phyloP scores from a whole-genome alignment of 2,888 invertebrate species.

The Zonitis immaculata region DNA sequence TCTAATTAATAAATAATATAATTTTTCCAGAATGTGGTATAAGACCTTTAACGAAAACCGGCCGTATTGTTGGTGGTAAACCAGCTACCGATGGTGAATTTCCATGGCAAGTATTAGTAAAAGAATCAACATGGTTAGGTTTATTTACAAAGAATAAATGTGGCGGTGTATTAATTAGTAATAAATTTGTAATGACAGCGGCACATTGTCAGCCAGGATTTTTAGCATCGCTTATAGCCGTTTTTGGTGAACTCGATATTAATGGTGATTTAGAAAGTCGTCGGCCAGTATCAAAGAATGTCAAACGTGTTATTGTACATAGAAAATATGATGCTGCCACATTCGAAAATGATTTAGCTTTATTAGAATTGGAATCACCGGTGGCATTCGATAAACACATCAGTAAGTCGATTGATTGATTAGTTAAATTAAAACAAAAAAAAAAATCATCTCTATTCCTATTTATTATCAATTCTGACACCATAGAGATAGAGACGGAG shows the following conservation, averaged over 20 bases:
- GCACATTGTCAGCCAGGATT: conserved; percentile 95
- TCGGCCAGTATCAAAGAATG: conserved; percentile 75
- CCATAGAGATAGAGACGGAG: too few relatives aligned
- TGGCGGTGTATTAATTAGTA: conserved; percentile 88
- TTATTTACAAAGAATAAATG: conserved; percentile 94
- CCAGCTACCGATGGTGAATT: conserved; percentile 81
- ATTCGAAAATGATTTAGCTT: conserved; percentile 86
- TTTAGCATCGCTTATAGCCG: conserved; percentile 82
- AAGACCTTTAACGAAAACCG: conserved; percentile 71
- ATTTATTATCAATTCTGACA: background rate
- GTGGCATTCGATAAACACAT: conserved; percentile 82
- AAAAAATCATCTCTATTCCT: too few relatives aligned
- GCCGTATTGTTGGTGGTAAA: conserved; percentile 86
- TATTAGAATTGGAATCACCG: conserved; percentile 78
- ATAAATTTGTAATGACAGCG: conserved; percentile 82
- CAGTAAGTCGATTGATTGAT: conserved; percentile 50
- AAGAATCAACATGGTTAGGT: conserved; percentile 90
- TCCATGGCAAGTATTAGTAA: conserved; percentile 90
- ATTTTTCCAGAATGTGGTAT: conserved; percentile 76
- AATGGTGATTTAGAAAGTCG: conserved; percentile 77
- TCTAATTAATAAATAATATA: conserved; percentile 3
- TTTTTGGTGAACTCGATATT: conserved; percentile 88
- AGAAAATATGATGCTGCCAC: conserved; percentile 84
- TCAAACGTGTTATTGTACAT: conserved; percentile 82
- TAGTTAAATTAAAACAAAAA: too few relatives aligned